These are phyloP conservation scores for Drosophila sp. DNA, from an alignment of 1,140 invertebrate genomes.

Conservation along the genomic window DNA sequence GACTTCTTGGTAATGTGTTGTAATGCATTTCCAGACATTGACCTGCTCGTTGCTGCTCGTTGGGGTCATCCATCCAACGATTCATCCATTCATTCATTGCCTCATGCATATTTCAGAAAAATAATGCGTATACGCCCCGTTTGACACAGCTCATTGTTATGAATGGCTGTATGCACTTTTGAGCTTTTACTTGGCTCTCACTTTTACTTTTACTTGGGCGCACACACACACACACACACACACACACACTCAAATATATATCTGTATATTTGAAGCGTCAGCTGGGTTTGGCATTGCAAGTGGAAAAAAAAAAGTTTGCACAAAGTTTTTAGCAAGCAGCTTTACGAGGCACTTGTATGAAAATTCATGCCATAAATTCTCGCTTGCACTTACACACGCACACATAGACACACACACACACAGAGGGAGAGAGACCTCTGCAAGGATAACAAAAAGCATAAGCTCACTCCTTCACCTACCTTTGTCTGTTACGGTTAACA, in stretches of 20 bases:
- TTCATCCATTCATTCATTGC: background rate
- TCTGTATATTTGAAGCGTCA: slow-evolving; percentile 32
- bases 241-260: background rate
- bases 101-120: slow-evolving; percentile 60
- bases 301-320: slow-evolving; percentile 45
- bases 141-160: slow-evolving; percentile 56
- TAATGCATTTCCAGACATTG: slow-evolving; percentile 50
- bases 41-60: slow-evolving; percentile 11
- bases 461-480: slow-evolving; percentile 84
- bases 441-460: slow-evolving; percentile 12
- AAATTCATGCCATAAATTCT: slow-evolving; percentile 74
- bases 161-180: slow-evolving; percentile 48
- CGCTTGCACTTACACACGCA: slow-evolving; percentile 55
- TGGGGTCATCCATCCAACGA: background rate
- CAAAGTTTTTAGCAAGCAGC: slow-evolving; percentile 61
- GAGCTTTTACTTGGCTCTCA: slow-evolving; percentile 51
- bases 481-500: slow-evolving; percentile 91
- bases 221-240: slow-evolving; percentile 3
- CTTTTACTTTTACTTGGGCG: slow-evolving; percentile 31
- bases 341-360: slow-evolving; percentile 66
- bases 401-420: slow-evolving; percentile 3
- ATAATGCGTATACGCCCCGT: slow-evolving; percentile 69
- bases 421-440: background rate
- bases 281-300: slow-evolving; percentile 42
- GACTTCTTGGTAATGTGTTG: slow-evolving; percentile 43